These are phyloP conservation scores for Hydra vulgaris DNA, from an alignment of 30 jellyfish, hydroid and myxozoan genomes.

Conservation along the genomic window DNA sequence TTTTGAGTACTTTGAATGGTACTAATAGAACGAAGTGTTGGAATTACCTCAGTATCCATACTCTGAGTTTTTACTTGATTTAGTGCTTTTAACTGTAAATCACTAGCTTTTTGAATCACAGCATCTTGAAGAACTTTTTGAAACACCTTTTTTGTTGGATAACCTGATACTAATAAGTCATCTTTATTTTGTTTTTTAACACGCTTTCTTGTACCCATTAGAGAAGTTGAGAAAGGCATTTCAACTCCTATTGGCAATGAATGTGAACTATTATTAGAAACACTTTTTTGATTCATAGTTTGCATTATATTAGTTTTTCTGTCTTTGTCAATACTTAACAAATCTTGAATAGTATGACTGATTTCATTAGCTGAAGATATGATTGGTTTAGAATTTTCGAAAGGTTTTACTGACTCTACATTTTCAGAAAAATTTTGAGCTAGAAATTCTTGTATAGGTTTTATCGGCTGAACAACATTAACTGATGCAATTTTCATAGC, in stretches of 20 bases:
- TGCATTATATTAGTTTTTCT: not conserved
- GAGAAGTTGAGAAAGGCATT: conserved; percentile 30
- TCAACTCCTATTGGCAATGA: not conserved
- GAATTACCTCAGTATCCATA: conserved; percentile 1
- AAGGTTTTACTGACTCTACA: no score
- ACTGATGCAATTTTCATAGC: conserved; percentile 10
- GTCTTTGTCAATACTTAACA: not conserved
- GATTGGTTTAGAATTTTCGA: not conserved
- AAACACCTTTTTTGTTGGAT: not conserved
- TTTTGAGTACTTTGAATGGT: not conserved
- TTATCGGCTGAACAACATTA: not conserved
- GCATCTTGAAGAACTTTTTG: conserved; percentile 14
- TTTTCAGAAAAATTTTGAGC: not conserved
- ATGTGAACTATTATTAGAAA: not conserved
- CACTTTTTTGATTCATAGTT: not conserved
- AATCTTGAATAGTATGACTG: not conserved
- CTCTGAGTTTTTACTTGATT: conserved; percentile 2
- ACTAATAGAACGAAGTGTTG: conserved; percentile 4
- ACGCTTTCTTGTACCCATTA: conserved; percentile 22
- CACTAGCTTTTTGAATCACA: conserved; percentile 2
- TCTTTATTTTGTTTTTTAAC: conserved; percentile 1
- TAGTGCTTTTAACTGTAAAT: conserved; percentile 9
- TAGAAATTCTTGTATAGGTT: not conserved
- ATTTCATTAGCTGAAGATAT: not conserved
- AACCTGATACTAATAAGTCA: not conserved